These are phyloP conservation scores for Silurus glanis DNA, from an alignment of 2,113 vertebrate species.

Conservation along the genomic window DNA sequence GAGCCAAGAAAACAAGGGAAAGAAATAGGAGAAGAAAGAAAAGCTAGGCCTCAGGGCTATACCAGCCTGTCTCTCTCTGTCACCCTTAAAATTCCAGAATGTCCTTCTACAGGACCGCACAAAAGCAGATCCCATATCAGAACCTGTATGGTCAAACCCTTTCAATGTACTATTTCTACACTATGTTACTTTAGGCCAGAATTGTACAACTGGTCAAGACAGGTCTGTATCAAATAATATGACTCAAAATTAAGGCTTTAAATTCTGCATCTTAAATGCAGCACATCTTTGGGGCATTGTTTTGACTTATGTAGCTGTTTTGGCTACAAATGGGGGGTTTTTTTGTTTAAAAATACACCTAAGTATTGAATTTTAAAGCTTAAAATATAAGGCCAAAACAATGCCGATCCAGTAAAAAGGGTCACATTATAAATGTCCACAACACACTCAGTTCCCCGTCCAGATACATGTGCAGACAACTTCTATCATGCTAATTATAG, in stretches of 20 bases:
- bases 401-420: not conserved
- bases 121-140: slow-evolving; percentile 42
- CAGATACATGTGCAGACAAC: slow-evolving; percentile 20
- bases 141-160: slow-evolving; percentile 2
- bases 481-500: slow-evolving; percentile 30
- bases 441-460: not conserved
- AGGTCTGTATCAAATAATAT: no score
- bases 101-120: slow-evolving; percentile 32
- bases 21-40: slow-evolving; percentile 43
- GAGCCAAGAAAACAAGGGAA: slow-evolving; percentile 35
- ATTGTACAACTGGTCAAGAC: not conserved
- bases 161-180: not conserved
- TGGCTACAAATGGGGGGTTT: not conserved
- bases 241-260: not conserved
- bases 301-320: not conserved
- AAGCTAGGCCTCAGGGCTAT: slow-evolving; percentile 35
- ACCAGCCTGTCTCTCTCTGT: slow-evolving; percentile 32
- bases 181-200: not conserved
- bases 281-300: not conserved
- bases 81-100: slow-evolving; percentile 37
- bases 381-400: slow-evolving; percentile 1
- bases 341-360: not conserved
- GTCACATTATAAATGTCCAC: not conserved
- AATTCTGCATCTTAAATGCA: not conserved
- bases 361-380: not conserved